These are phyloP conservation scores for Drosophila pruinosa DNA, from an alignment of 1,140 invertebrate species.

Conservation along the genomic window DNA sequence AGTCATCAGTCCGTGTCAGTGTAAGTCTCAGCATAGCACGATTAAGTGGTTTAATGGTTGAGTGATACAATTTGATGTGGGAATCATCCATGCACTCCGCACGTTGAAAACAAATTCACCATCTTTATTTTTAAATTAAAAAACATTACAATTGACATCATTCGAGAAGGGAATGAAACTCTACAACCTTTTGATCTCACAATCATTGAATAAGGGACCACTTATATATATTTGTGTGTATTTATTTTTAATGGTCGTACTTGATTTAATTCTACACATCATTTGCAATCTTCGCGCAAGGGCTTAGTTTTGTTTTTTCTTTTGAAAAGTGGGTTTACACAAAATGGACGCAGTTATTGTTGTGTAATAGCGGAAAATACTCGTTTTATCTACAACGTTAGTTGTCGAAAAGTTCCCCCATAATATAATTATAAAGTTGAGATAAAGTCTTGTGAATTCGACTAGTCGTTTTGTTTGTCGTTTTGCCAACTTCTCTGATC, in stretches of 20 bases:
- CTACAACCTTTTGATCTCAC: neutral
- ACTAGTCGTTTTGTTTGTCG: constrained; percentile 10
- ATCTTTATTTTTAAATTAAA: too few relatives aligned
- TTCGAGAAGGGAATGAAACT: neutral
- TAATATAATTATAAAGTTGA: too few relatives aligned
- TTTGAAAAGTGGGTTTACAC: neutral
- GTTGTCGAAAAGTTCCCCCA: neutral
- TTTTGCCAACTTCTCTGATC: constrained; percentile 31
- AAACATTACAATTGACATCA: neutral
- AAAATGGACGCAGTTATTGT: neutral
- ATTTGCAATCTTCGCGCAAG: neutral
- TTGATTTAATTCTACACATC: neutral
- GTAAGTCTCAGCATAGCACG: constrained; percentile 7
- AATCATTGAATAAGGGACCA: neutral
- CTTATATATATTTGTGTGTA: neutral
- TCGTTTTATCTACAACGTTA: neutral
- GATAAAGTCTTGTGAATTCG: neutral
- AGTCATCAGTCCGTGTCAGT: constrained; percentile 1
- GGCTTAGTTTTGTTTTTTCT: neutral
- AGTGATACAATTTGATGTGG: neutral
- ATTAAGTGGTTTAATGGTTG: constrained; percentile 1
- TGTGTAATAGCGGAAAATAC: neutral
- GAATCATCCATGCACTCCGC: neutral
- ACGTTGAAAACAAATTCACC: too few relatives aligned
- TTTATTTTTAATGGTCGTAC: neutral